Conservation (phyloP, 2,888 invertebrate genomes). For the Cremastinae sp. region DNA sequence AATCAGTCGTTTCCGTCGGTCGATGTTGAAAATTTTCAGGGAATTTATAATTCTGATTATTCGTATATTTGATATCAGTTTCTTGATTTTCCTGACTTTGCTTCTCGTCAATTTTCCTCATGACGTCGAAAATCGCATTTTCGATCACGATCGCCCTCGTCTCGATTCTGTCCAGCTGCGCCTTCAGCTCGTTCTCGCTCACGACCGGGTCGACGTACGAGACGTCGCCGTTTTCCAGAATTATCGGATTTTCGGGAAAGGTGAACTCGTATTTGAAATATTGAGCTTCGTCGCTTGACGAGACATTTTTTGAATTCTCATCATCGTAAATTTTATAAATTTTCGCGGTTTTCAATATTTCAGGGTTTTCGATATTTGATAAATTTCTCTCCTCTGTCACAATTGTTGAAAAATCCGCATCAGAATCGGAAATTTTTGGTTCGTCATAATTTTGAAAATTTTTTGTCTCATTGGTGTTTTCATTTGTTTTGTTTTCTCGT, state of each 20-base stretch:
- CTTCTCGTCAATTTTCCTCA: slow-evolving; percentile 20
- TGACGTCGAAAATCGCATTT: slow-evolving; percentile 19
- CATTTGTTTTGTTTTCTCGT: no score
- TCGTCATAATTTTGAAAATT: slow-evolving; percentile 3
- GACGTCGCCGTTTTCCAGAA: slow-evolving; percentile 11
- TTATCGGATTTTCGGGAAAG: slow-evolving; percentile 43
- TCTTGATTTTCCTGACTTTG: slow-evolving; percentile 12
- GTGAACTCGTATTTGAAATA: slow-evolving; percentile 35
- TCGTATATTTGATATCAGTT: not conserved
- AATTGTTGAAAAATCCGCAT: slow-evolving; percentile 7
- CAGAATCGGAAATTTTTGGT: slow-evolving; percentile 6
- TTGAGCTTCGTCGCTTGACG: not conserved
- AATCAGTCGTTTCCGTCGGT: not conserved
- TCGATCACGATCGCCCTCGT: slow-evolving; percentile 34
- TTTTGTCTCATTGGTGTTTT: no score
- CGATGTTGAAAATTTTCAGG: not conserved
- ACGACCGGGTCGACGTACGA: not conserved
- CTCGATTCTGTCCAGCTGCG: slow-evolving; percentile 50
- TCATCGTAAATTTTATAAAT: not conserved
- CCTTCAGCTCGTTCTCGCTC: slow-evolving; percentile 32
- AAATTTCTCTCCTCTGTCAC: slow-evolving; percentile 3
- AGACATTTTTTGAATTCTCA: not conserved
- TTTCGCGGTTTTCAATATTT: not conserved
- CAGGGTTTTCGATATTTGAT: not conserved
- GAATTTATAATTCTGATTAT: not conserved